phyloP scores from a whole-genome alignment of 2,113 vertebrate species.

The Mobula hypostoma region DNA sequence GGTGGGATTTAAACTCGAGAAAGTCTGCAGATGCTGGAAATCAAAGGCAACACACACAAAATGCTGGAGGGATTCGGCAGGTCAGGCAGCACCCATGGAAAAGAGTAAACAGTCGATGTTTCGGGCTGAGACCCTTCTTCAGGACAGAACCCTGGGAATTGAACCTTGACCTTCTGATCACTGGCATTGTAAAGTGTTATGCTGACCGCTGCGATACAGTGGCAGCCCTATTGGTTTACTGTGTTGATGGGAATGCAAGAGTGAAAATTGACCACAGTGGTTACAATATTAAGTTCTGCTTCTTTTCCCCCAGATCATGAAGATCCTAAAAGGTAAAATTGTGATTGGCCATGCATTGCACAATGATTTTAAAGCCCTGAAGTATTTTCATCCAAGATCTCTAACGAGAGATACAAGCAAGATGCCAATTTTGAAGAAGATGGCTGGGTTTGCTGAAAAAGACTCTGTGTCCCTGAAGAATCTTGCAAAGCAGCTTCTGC shows the following conservation, averaged over 20 bases:
- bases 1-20: no score
- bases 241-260: background rate
- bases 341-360: constrained; percentile 82
- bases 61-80: no score
- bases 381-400: constrained; percentile 62
- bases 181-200: no score
- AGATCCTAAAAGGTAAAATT: constrained; percentile 75
- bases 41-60: no score
- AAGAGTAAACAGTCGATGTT: no score
- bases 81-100: no score
- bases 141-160: no score
- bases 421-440: constrained; percentile 54
- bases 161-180: no score
- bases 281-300: constrained; percentile 14
- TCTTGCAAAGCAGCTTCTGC: constrained; percentile 66
- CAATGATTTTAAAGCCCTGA: constrained; percentile 78
- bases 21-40: no score
- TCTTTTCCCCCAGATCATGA: constrained; percentile 61
- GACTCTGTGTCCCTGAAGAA: constrained; percentile 65
- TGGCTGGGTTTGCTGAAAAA: constrained; percentile 48
- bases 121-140: no score
- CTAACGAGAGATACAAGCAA: constrained; percentile 75
- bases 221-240: no score
- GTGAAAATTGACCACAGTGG: background rate
- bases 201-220: no score